Evolutionary conservation across 2,888 invertebrate species (phyloP), one percentile per base, ranked within the genome.

Genomic region (Eristalis tenax): DNA sequence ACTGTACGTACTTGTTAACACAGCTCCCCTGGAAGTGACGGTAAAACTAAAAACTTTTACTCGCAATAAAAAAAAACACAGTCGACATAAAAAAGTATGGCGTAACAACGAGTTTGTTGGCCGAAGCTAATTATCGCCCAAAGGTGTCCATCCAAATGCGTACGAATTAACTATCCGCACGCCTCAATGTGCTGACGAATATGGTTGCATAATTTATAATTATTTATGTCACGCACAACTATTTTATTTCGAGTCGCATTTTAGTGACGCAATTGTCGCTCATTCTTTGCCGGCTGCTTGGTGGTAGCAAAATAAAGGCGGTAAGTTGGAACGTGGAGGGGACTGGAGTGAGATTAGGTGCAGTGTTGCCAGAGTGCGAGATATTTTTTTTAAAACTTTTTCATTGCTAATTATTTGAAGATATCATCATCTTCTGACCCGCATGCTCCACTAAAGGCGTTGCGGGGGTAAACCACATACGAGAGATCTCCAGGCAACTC

Each of bases 141-240:
- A 40, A 73, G 63, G 22, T 63, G n/a, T 56, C 5, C 6, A 11
- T 56, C 64, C 65, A 64, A 18, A 56, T 35, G 35, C 64, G 56
- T 57, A 56, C 65, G 64, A 5, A 63, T 15, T 23, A 63, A 61
- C 40, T 50, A 26, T 32, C 38, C 4, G 13, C 38, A 50, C 50
- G 18, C 18, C 18, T n/a, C 50, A 18, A 32, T 32, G 8, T 10
- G 32, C 32, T 32, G 64, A 35, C 65, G 26, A 23, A 74, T 35
- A 74, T 74, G 74, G 74, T 6, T 23, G 26, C 35, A 15, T n/a
- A 1, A 3, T 11, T 64, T 56, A 28, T 61, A 56, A 38, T 56
- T 4, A 74, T 74, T 35, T 74, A 35, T 56, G 56, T 65, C 74
- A 74, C 74, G 74, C 35, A 56, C 23, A 56, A 50, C 23, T 35